Evolutionary conservation across 2,797 vertebrate genomes (phyloP).

Genomic region (Danio jaintianensis): DNA sequence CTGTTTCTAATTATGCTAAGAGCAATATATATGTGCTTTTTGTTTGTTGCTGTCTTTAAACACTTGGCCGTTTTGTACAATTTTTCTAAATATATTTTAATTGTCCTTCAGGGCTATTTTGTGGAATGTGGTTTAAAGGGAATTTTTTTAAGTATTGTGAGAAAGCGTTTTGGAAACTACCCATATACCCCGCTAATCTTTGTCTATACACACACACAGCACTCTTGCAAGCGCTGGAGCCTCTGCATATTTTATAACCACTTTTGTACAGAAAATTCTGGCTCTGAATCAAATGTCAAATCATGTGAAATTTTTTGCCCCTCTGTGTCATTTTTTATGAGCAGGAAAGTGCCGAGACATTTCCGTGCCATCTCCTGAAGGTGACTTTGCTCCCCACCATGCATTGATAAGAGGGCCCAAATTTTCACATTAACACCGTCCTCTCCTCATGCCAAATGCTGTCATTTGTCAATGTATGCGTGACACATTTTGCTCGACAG

Average conservation of each 20-base stretch:
- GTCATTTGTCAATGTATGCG: conserved; percentile 58
- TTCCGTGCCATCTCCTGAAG: conserved; percentile 68
- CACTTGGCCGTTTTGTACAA: background rate
- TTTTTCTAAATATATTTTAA: background rate
- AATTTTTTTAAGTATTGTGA: conserved; percentile 21
- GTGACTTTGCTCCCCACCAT: conserved; percentile 73
- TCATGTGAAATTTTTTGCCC: conserved; percentile 62
- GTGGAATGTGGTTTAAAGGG: conserved; percentile 20
- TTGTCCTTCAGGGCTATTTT: conserved; percentile 6
- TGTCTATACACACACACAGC: conserved; percentile 45
- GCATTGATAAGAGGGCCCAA: conserved; percentile 52
- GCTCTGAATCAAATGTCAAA: conserved; percentile 64
- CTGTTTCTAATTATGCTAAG: conserved; percentile 3
- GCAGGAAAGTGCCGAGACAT: conserved; percentile 68
- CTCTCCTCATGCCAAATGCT: conserved; percentile 48
- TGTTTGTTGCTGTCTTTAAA: conserved; percentile 6
- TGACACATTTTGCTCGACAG: conserved; percentile 52
- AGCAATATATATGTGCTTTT: background rate
- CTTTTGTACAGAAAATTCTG: conserved; percentile 72
- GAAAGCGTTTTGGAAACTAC: conserved; percentile 14
- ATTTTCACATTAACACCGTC: conserved; percentile 31
- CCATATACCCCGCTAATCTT: conserved; percentile 17
- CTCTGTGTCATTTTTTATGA: conserved; percentile 78
- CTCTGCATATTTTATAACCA: conserved; percentile 81
- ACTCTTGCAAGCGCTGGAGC: conserved; percentile 70